These are phyloP conservation scores for Porites cylindrica DNA, from an alignment of 92 coral and sea anemone genomes.

Conservation along the genomic window DNA sequence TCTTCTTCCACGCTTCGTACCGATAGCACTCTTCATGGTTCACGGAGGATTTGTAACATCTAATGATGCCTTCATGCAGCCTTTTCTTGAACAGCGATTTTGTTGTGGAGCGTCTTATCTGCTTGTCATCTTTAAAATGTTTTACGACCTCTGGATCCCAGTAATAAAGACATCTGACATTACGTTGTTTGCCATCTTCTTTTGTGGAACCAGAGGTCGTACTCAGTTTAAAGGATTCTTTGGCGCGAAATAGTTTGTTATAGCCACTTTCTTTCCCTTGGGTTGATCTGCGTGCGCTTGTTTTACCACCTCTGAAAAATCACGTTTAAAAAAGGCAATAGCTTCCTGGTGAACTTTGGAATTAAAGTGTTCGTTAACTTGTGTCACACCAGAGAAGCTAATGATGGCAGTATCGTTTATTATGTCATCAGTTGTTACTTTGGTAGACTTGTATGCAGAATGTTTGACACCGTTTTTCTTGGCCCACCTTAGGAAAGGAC, in stretches of 20 bases:
- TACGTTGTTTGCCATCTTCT: slow-evolving; percentile 4
- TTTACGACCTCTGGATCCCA: slow-evolving; percentile 66
- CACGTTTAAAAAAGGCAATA: no score
- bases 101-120: slow-evolving; percentile 37
- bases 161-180: slow-evolving; percentile 33
- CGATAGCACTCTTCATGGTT: slow-evolving; percentile 14
- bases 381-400: no score
- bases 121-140: slow-evolving; percentile 49
- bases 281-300: no score
- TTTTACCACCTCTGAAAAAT: no score
- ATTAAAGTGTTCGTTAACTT: slow-evolving; percentile 31
- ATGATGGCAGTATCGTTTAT: no score
- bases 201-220: slow-evolving; percentile 50
- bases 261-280: no score
- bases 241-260: slow-evolving; percentile 23
- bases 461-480: no score
- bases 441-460: no score
- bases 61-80: slow-evolving; percentile 11
- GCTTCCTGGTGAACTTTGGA: no score
- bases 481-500: no score
- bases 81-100: slow-evolving; percentile 21
- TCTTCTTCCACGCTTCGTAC: slow-evolving; percentile 9
- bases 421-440: no score
- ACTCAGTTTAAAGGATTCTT: slow-evolving; percentile 49
- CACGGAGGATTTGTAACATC: neutral